Conservation (phyloP, 2,888 invertebrate genomes). For the Julus scanicus region DNA sequence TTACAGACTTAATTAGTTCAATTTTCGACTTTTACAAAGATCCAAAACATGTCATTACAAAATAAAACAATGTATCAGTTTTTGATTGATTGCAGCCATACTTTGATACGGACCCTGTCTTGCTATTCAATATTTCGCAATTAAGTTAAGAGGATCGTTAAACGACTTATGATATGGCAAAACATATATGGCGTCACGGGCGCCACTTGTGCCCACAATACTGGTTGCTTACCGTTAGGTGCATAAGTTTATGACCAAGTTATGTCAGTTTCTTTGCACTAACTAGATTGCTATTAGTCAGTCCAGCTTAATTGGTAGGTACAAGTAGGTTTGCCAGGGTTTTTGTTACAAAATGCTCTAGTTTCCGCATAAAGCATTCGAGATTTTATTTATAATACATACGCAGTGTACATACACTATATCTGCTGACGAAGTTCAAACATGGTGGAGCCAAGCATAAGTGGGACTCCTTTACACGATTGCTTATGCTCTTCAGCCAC, state of each 20-base stretch:
- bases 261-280: background rate
- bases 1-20: background rate
- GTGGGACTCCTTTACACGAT: too few relatives aligned
- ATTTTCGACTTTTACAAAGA: background rate
- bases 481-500: background rate
- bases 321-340: background rate
- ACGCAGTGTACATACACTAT: too few relatives aligned
- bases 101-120: constrained; percentile 25
- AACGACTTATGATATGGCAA: background rate
- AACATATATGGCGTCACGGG: background rate
- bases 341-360: background rate
- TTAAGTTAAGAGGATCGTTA: too few relatives aligned
- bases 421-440: too few relatives aligned
- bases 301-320: too few relatives aligned
- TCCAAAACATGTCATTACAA: background rate
- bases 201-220: background rate
- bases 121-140: constrained; percentile 1
- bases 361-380: too few relatives aligned
- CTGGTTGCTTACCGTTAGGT: constrained; percentile 21
- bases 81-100: constrained; percentile 9
- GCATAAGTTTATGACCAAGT: background rate
- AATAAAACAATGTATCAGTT: background rate
- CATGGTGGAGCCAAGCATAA: too few relatives aligned
- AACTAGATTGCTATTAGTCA: too few relatives aligned
- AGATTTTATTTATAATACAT: too few relatives aligned